Conservation (phyloP, 2,888 invertebrate species). For the Sepioteuthis lessoniana region DNA sequence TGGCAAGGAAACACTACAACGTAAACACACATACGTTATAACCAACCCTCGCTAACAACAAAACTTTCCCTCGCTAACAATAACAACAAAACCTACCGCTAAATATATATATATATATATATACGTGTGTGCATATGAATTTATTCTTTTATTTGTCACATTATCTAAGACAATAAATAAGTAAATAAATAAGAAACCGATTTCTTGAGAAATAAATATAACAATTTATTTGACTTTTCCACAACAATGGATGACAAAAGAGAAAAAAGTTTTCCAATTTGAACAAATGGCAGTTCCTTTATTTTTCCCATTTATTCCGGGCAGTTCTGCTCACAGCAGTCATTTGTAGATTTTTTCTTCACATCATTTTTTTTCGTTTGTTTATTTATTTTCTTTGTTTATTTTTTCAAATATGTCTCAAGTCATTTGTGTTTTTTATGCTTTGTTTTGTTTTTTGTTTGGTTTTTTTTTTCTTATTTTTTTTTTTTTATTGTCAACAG, state of each 20-base stretch:
- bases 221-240: slow-evolving; percentile 43
- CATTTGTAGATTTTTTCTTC: background rate
- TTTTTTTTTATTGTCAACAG: background rate
- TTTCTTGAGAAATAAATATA: slow-evolving; percentile 36
- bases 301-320: background rate
- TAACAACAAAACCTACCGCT: too few relatives aligned
- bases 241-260: slow-evolving; percentile 39
- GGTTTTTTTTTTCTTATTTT: background rate
- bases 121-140: too few relatives aligned
- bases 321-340: background rate
- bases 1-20: too few relatives aligned
- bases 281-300: slow-evolving; percentile 26
- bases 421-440: too few relatives aligned
- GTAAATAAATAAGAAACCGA: background rate
- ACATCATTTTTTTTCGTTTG: background rate
- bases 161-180: background rate
- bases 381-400: background rate
- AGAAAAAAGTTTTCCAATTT: slow-evolving; percentile 34
- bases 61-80: too few relatives aligned
- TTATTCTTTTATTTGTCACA: too few relatives aligned
- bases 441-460: background rate
- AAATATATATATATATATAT: too few relatives aligned
- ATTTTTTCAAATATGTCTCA: background rate
- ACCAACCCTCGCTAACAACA: too few relatives aligned
- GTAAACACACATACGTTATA: too few relatives aligned